These are phyloP conservation scores for Xerus rutilus DNA, from an alignment of 2,797 vertebrate species.

Conservation along the genomic window DNA sequence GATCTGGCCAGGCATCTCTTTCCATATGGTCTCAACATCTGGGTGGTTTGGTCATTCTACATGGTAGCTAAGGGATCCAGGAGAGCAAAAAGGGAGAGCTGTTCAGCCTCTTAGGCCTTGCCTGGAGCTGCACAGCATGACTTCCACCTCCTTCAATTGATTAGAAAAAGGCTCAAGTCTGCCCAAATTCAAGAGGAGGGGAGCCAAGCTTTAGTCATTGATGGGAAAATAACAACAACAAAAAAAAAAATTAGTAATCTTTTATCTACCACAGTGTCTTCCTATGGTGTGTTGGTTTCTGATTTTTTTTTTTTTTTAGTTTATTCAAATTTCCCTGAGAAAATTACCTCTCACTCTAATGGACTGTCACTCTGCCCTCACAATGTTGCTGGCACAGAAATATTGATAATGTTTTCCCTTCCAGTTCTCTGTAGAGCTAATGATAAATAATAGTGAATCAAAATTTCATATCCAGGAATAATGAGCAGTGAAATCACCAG, in stretches of 20 bases:
- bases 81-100: not conserved
- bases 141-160: not conserved
- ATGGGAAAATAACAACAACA: not conserved
- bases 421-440: not conserved
- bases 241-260: not conserved
- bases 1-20: not conserved
- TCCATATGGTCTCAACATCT: not conserved
- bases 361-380: not conserved
- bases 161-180: not conserved
- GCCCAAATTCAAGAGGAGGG: not conserved
- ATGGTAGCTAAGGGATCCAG: not conserved
- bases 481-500: not conserved
- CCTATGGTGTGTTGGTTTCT: not conserved
- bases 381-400: not conserved
- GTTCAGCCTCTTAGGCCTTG: not conserved
- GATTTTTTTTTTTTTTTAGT: slow-evolving; percentile 32
- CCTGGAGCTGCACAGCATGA: not conserved
- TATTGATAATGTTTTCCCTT: not conserved
- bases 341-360: not conserved
- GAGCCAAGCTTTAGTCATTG: not conserved
- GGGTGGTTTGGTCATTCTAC: not conserved
- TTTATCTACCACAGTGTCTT: not conserved
- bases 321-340: not conserved
- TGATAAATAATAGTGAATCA: slow-evolving; percentile 7
- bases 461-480: not conserved